Evolutionary conservation across 1,140 invertebrate species (phyloP).

Genomic region (Plodia interpunctella): DNA sequence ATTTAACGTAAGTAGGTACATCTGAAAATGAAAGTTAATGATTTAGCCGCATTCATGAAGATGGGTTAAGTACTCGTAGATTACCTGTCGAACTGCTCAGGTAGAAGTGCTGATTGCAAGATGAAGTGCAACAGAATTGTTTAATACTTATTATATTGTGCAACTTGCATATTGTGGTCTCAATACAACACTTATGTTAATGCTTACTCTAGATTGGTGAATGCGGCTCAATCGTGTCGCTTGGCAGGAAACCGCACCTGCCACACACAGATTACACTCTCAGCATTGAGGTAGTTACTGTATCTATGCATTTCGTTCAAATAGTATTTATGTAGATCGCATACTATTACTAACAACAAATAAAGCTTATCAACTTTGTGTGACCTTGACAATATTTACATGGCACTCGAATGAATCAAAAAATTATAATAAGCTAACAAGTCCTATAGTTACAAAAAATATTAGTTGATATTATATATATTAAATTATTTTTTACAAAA

Average conservation of each 20-base stretch:
- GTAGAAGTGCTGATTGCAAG: not conserved
- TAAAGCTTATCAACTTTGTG: not conserved
- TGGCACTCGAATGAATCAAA: not conserved
- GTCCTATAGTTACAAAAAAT: too few relatives aligned
- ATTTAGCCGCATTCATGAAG: constrained; percentile 14
- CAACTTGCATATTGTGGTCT: constrained; percentile 10
- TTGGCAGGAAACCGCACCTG: constrained; percentile 74
- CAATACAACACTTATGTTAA: constrained; percentile 23
- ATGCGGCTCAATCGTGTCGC: constrained; percentile 72
- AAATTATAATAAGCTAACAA: not conserved
- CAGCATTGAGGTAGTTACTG: not conserved
- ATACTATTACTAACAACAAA: not conserved
- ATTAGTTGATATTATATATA: too few relatives aligned
- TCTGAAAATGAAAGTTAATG: constrained; percentile 4
- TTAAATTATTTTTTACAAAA: too few relatives aligned
- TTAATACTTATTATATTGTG: constrained; percentile 7
- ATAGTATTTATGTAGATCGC: not conserved
- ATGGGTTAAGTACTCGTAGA: not conserved
- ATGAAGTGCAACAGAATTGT: not conserved
- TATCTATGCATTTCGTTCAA: too few relatives aligned
- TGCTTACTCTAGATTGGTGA: constrained; percentile 73
- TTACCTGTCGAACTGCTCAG: not conserved
- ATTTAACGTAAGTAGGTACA: not conserved
- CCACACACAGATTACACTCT: constrained; percentile 42
- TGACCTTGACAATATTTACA: not conserved